phyloP scores from a whole-genome alignment of 2,888 invertebrate genomes.

The Carabus problematicus region DNA sequence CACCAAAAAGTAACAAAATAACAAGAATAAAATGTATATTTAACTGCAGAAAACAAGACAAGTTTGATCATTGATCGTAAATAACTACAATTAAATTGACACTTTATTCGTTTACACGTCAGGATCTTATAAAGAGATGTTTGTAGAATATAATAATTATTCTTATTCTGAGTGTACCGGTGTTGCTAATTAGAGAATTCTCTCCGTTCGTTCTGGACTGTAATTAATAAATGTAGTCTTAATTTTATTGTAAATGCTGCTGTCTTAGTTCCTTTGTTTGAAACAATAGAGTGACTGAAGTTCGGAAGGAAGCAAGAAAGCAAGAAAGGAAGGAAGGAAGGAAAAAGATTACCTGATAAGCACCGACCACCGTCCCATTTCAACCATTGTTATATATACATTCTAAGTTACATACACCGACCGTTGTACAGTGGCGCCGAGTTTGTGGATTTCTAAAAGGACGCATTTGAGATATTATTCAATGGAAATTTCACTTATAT shows the following conservation, averaged over 20 bases:
- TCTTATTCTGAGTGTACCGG: background rate
- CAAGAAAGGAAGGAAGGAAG: constrained; percentile 44
- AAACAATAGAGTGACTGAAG: constrained; percentile 29
- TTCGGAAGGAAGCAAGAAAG: constrained; percentile 33
- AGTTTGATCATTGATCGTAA: background rate
- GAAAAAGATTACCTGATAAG: constrained; percentile 40
- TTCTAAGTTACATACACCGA: background rate
- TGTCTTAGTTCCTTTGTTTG: constrained; percentile 30
- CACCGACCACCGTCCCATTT: constrained; percentile 9
- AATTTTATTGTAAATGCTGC: constrained; percentile 14
- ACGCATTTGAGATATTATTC: no score
- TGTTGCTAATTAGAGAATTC: background rate
- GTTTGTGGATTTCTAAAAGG: no score
- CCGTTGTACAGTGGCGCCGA: no score
- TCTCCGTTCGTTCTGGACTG: background rate
- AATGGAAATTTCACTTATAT: no score
- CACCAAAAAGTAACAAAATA: no score
- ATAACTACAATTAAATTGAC: no score
- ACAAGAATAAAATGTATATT: no score
- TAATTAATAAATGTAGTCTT: constrained; percentile 25
- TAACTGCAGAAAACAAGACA: background rate
- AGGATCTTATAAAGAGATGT: background rate
- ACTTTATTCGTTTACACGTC: no score
- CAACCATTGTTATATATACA: background rate
- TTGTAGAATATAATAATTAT: background rate